These are phyloP conservation scores for Baccha elongata DNA, from an alignment of 2,888 invertebrate genomes.

Conservation along the genomic window DNA sequence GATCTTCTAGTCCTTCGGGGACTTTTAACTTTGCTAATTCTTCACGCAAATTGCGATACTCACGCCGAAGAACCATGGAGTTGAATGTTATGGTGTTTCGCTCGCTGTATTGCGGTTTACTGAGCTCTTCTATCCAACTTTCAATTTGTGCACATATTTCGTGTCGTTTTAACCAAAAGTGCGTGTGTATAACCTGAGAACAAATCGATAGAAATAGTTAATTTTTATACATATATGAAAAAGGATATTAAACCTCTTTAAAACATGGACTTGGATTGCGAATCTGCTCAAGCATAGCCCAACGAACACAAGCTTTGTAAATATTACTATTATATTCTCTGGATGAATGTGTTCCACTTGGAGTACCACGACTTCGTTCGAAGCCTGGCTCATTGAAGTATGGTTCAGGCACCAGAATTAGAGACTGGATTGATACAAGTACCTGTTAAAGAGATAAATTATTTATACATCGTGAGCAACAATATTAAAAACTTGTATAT, in stretches of 20 bases:
- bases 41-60: constrained; percentile 92
- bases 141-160: constrained; percentile 95
- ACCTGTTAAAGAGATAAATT: constrained; percentile 84
- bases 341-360: constrained; percentile 93
- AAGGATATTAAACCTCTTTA: constrained; percentile 86
- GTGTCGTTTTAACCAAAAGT: constrained; percentile 96
- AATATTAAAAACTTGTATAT: no score
- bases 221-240: background rate
- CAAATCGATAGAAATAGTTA: background rate
- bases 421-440: constrained; percentile 95
- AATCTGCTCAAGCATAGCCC: constrained; percentile 98
- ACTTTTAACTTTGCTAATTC: constrained; percentile 92
- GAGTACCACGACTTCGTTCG: constrained; percentile 94
- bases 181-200: constrained; percentile 91
- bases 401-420: constrained; percentile 95
- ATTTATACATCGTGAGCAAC: no score
- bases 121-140: constrained; percentile 94
- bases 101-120: constrained; percentile 89
- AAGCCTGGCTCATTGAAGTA: constrained; percentile 98
- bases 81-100: constrained; percentile 90
- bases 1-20: constrained; percentile 89
- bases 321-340: constrained; percentile 98
- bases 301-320: constrained; percentile 95
- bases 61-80: constrained; percentile 89
- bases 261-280: constrained; percentile 95